Percentiles rank a stretch among this genome's conserved stretches.
Evolutionary conservation across 2,797 vertebrate genomes (phyloP).

Genomic region (Silurus aristotelis): DNA sequence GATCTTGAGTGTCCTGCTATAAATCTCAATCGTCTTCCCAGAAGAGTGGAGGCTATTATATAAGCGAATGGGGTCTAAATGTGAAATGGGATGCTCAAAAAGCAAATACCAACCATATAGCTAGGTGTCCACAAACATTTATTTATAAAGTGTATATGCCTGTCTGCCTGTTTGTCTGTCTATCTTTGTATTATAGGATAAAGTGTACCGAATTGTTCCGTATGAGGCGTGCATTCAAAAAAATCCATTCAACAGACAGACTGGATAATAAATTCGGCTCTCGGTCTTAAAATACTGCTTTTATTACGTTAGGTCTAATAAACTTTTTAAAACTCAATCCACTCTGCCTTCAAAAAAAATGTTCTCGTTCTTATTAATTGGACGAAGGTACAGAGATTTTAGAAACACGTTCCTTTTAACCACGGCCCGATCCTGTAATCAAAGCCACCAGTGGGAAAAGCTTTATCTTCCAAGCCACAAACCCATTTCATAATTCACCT

Average conservation of each 20-base stretch:
- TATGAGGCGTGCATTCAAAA: background rate
- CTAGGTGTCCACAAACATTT: no score
- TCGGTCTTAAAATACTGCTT: background rate
- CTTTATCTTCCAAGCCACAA: background rate
- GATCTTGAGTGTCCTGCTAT: no score
- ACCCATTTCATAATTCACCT: background rate
- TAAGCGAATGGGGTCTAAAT: no score
- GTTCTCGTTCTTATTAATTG: background rate
- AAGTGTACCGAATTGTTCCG: background rate
- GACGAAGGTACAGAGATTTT: background rate
- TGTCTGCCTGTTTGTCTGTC: background rate
- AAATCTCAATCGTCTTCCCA: no score
- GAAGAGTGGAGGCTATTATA: no score
- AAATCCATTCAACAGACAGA: background rate
- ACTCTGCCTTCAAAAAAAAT: background rate
- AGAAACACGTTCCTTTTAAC: background rate
- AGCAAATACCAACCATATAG: no score
- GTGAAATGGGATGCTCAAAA: no score
- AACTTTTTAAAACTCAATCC: background rate
- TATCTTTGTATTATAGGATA: background rate
- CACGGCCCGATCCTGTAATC: constrained; percentile 5
- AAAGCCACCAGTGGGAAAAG: background rate
- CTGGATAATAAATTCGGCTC: background rate
- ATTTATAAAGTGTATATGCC: background rate
- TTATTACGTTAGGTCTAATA: background rate